Conservation (phyloP, 2,113 vertebrate genomes). For the Megaleporinus macrocephalus region DNA sequence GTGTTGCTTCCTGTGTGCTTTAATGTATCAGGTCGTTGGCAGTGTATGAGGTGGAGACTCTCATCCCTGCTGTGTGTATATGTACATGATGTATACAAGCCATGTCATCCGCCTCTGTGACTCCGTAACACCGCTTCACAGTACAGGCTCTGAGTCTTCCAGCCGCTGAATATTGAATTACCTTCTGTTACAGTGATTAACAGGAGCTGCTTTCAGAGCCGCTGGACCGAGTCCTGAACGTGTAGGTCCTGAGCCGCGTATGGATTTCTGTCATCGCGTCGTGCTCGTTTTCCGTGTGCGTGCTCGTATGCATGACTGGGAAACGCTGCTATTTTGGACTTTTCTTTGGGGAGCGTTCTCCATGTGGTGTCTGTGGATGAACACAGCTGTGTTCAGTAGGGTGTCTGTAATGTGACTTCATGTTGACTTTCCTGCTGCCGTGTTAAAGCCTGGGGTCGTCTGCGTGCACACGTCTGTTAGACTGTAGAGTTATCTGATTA, state of each 20-base stretch:
- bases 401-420: background rate
- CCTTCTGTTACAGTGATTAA: background rate
- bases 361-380: background rate
- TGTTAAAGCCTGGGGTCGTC: background rate
- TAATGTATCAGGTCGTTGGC: too few species aligned
- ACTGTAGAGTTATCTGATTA: too few species aligned
- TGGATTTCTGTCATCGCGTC: background rate
- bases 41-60: too few species aligned
- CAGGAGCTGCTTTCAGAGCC: background rate
- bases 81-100: too few species aligned
- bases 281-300: background rate
- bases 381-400: background rate
- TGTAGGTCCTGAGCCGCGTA: background rate
- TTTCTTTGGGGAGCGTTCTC: background rate
- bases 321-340: background rate
- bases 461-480: background rate
- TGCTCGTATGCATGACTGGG: background rate
- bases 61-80: too few species aligned
- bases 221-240: background rate
- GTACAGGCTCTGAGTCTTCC: too few species aligned
- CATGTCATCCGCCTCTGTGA: too few species aligned
- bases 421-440: background rate
- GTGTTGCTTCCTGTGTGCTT: too few species aligned
- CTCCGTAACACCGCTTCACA: too few species aligned
- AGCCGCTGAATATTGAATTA: background rate